phyloP scores from a whole-genome alignment of 2,888 invertebrate species.

The Clanis bilineata region DNA sequence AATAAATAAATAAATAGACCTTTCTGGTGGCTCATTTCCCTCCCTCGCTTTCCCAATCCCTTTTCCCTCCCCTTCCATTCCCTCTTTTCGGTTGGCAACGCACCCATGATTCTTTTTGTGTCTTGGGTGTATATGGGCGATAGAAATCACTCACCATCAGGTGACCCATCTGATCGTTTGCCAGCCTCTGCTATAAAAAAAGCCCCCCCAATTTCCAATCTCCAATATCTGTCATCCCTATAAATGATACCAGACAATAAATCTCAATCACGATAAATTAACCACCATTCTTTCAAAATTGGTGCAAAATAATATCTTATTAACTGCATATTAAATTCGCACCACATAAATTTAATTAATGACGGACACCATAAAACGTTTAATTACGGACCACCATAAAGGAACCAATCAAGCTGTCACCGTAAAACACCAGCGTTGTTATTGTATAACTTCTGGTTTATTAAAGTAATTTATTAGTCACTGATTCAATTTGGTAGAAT shows the following conservation, averaged over 20 bases:
- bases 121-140: neutral
- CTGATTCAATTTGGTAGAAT: too few relatives aligned
- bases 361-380: conserved; percentile 1
- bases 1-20: too few relatives aligned
- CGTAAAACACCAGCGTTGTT: neutral
- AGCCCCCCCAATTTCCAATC: too few relatives aligned
- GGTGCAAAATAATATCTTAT: neutral
- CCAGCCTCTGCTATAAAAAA: too few relatives aligned
- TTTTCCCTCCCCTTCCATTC: too few relatives aligned
- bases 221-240: too few relatives aligned
- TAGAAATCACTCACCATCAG: too few relatives aligned
- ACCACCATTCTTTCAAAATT: neutral
- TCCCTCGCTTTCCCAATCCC: too few relatives aligned
- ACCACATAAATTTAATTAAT: conserved; percentile 6
- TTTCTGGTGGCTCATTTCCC: too few relatives aligned
- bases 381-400: neutral
- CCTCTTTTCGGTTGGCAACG: too few relatives aligned
- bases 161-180: too few relatives aligned
- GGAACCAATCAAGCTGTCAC: conserved; percentile 8
- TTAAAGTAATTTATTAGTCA: neutral
- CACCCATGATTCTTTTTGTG: too few relatives aligned
- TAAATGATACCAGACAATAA: neutral
- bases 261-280: neutral
- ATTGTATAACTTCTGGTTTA: neutral
- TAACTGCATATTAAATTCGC: neutral